Evolutionary conservation across 2,113 vertebrate species (phyloP).

Genomic region (Tragelaphus strepsiceros): DNA sequence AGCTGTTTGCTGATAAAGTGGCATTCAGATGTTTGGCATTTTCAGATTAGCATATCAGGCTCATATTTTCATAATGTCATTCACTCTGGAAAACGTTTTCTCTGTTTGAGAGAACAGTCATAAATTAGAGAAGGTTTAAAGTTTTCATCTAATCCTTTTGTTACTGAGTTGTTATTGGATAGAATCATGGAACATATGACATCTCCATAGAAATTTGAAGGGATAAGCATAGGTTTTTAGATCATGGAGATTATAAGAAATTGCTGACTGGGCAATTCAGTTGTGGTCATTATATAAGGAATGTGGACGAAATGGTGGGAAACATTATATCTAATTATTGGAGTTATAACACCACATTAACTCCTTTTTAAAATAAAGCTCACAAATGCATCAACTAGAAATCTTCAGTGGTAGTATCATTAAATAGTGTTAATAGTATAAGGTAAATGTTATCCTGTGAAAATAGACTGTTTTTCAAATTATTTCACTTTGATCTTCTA

Average conservation of each 20-base stretch:
- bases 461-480: not conserved
- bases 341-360: not conserved
- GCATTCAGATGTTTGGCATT: not conserved
- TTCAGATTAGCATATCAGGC: not conserved
- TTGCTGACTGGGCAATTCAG: not conserved
- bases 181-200: not conserved
- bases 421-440: not conserved
- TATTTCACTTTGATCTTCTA: not conserved
- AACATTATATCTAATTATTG: not conserved
- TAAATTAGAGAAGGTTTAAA: not conserved
- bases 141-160: not conserved
- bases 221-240: not conserved
- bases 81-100: constrained; percentile 14
- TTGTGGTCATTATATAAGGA: not conserved
- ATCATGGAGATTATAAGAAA: not conserved
- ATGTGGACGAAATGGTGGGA: not conserved
- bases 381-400: not conserved
- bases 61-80: not conserved
- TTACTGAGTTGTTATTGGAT: not conserved
- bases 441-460: not conserved
- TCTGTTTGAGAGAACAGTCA: constrained; percentile 32
- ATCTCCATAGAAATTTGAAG: not conserved
- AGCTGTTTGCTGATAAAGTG: not conserved
- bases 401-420: not conserved
- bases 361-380: not conserved